Evolutionary conservation across 2,888 invertebrate species (phyloP), one percentile per base, ranked within the genome.

Genomic region (Meliscaeva auricollis): DNA sequence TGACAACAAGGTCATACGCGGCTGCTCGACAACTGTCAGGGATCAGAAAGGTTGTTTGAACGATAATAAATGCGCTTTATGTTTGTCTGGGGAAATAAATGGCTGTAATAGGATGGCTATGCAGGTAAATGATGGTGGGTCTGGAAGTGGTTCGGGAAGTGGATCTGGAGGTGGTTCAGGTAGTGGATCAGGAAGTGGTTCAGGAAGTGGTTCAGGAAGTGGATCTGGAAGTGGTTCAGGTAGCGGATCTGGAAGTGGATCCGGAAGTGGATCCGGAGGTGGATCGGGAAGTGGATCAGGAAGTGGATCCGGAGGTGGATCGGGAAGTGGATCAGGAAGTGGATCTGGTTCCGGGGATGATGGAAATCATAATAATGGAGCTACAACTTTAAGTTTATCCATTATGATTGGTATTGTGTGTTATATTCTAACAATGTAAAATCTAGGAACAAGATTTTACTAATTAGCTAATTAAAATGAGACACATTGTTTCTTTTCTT

Each of bases 1-100:
- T 26, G 88, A 74, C 5, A 54, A 75, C 9, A 72, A 74, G 2
- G 84, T 82, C 0, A 72, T 84, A 41, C 89, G 89, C 7, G 89
- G 89, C 2, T 90, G 90, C 66, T 83, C 88, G 2, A 80, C 83
- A 9, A 83, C 79, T 15, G 82, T 88, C 9, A 62, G 76, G 3
- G 84, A 88, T 15, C 89, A 89, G 76, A 87, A 60, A 22, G 22
- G 74, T 3, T 89, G 89, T 26, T 64, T 88, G 17, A 26, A 30
- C 1, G 79, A 79, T 3, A 64, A 22, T 2, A 80, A 85, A 13
- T 89, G 89, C 54, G 32, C 78, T 5, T 75, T 89, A 8, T 89
- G 89, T 38, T 70, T 88, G 20, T 87, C 89, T 0, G 87, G 69
- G 15, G 87, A 89, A 54, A 38, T 89, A 9, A 32, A 41, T 3